Evolutionary conservation across 2,797 vertebrate species (phyloP).

Genomic region (Phoebastria nigripes): DNA sequence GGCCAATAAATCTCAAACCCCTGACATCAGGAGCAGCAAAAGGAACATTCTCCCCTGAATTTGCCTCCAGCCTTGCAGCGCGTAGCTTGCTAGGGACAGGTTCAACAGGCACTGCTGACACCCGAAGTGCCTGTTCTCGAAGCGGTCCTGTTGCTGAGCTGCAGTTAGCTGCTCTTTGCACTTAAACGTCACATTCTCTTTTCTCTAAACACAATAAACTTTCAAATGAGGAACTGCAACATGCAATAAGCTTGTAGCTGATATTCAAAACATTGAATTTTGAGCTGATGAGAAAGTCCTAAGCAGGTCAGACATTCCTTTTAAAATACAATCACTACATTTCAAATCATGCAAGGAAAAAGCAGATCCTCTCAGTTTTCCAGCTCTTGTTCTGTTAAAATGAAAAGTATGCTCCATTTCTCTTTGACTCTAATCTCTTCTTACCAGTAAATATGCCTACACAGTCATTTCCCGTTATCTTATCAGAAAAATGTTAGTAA

Average conservation of each 20-base stretch:
- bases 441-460: constrained; percentile 58
- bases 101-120: not conserved
- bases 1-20: not conserved
- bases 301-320: not conserved
- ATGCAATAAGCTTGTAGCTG: not conserved
- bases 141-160: not conserved
- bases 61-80: not conserved
- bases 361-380: not conserved
- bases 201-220: not conserved
- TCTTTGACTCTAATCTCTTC: constrained; percentile 31
- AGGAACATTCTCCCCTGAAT: not conserved
- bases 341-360: not conserved
- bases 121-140: not conserved
- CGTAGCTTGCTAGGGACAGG: not conserved
- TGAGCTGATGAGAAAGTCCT: not conserved
- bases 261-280: not conserved
- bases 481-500: constrained; percentile 64
- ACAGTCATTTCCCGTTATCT: constrained; percentile 58
- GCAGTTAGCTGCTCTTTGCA: not conserved
- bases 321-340: not conserved
- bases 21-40: not conserved
- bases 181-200: not conserved
- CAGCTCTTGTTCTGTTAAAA: constrained; percentile 6
- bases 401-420: constrained; percentile 30
- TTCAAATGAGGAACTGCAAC: not conserved